Conservation (phyloP, 2,113 vertebrate species). For the Rhabdomys dilectus region DNA sequence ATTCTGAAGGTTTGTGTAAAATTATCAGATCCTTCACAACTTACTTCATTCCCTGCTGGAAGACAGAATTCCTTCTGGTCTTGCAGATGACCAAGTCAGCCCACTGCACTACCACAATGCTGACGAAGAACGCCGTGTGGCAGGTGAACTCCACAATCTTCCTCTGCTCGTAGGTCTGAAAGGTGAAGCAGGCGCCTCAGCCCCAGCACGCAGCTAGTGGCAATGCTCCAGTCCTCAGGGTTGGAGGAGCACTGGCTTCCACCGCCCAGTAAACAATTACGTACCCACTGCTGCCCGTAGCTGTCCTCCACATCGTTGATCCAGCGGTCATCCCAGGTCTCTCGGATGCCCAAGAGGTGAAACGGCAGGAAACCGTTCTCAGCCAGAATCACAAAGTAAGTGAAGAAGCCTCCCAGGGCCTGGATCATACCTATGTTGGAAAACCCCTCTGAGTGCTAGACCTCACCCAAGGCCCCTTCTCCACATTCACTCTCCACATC, state of each 20-base stretch:
- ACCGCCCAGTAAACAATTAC: constrained; percentile 44
- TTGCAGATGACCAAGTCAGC: constrained; percentile 94
- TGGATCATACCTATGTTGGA: constrained; percentile 92
- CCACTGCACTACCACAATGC: constrained; percentile 94
- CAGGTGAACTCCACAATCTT: constrained; percentile 95
- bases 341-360: constrained; percentile 89
- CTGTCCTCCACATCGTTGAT: constrained; percentile 92
- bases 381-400: constrained; percentile 91
- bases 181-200: background rate
- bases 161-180: constrained; percentile 93
- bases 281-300: constrained; percentile 92
- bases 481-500: too few relatives aligned
- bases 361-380: constrained; percentile 90
- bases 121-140: constrained; percentile 93
- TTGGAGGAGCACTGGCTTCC: background rate
- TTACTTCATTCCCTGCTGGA: constrained; percentile 96
- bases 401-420: constrained; percentile 93
- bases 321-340: constrained; percentile 92
- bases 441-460: accelerated
- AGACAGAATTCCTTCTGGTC: constrained; percentile 93
- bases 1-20: background rate
- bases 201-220: accelerated
- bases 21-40: constrained; percentile 28
- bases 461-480: too few relatives aligned
- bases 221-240: accelerated